These are phyloP conservation scores for Arctopsyche grandis DNA, from an alignment of 1,140 invertebrate genomes.

Conservation along the genomic window DNA sequence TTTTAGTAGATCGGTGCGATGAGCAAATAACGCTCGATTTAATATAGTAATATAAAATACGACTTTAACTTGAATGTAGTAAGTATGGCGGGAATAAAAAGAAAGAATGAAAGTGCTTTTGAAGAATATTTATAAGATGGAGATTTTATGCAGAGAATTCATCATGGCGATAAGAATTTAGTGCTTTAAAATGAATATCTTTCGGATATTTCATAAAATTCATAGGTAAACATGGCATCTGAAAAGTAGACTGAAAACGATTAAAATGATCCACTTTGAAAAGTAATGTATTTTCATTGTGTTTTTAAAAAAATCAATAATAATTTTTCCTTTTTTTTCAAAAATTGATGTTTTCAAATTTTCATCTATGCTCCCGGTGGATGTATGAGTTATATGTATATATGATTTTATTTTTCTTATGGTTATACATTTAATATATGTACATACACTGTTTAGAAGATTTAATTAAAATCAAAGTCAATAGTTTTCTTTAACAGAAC, in stretches of 20 bases:
- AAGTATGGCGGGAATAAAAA: constrained; percentile 11
- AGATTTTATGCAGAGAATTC: constrained; percentile 29
- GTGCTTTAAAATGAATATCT: constrained; percentile 31
- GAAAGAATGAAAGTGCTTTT: constrained; percentile 25
- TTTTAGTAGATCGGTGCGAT: not conserved
- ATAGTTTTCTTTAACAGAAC: no score
- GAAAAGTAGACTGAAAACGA: not conserved
- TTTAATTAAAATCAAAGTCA: no score
- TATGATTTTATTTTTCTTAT: no score
- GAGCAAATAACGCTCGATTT: constrained; percentile 14
- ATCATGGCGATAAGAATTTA: constrained; percentile 25
- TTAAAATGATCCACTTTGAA: no score
- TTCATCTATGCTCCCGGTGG: no score
- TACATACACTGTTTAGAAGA: no score
- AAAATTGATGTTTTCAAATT: no score
- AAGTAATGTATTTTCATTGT: no score
- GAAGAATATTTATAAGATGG: constrained; percentile 31
- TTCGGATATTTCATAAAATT: constrained; percentile 25
- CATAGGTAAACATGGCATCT: not conserved
- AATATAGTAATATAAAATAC: constrained; percentile 28
- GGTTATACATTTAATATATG: no score
- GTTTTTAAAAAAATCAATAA: no score
- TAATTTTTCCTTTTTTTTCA: no score
- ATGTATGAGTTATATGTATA: no score
- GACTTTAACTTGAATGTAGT: constrained; percentile 1